Evolutionary conservation across 2,113 vertebrate species (phyloP).

Genomic region (Nothocercus nigrocapillus): DNA sequence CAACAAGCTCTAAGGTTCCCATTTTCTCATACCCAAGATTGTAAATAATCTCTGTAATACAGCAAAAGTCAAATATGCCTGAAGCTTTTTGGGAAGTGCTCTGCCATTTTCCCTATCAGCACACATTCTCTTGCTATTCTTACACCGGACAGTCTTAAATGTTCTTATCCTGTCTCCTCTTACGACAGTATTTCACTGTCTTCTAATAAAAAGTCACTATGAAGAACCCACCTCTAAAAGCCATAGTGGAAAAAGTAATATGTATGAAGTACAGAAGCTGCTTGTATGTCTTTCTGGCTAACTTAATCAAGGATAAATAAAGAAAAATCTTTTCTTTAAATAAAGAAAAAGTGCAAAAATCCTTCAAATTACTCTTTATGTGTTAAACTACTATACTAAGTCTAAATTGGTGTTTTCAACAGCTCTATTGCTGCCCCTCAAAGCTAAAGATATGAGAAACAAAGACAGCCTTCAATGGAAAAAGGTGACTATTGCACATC

Average conservation of each 20-base stretch:
- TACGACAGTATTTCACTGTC: neutral
- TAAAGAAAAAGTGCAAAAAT: neutral
- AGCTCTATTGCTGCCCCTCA: neutral
- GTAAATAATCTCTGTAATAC: constrained; percentile 16
- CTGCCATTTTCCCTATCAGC: neutral
- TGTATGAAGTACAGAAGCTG: neutral
- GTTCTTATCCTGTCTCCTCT: neutral
- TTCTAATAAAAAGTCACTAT: constrained; percentile 14
- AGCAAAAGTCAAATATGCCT: neutral
- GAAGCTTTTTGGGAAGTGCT: neutral
- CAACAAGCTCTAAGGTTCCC: neutral
- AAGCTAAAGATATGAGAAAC: neutral
- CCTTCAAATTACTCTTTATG: neutral
- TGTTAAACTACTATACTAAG: neutral
- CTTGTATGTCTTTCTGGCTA: neutral
- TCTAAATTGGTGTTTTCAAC: neutral
- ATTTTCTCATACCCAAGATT: constrained; percentile 24
- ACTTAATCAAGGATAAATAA: neutral
- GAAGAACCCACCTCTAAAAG: neutral
- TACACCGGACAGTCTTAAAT: neutral
- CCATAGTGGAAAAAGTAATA: neutral
- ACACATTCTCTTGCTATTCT: neutral
- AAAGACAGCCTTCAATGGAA: neutral
- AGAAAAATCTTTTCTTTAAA: neutral
- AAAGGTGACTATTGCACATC: neutral